Percentiles rank a stretch among this genome's conserved stretches.
Conservation (phyloP, 2,888 invertebrate species). For the Trissoscelio sp. region DNA sequence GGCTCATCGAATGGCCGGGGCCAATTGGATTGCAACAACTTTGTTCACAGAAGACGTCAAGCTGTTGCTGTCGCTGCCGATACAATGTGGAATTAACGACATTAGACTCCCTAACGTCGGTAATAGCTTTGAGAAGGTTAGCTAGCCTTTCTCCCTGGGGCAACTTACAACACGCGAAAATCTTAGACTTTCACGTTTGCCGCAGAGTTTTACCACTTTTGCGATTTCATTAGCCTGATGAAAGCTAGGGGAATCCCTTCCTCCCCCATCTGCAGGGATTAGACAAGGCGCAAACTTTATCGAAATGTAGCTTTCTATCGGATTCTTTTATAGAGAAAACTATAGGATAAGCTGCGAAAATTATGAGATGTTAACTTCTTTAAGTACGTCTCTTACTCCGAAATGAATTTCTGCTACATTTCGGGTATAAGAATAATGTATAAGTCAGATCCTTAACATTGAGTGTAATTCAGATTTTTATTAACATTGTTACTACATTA, state of each 20-base stretch:
- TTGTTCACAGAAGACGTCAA: slow-evolving; percentile 65
- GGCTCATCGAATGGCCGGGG: slow-evolving; percentile 54
- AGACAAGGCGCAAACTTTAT: slow-evolving; percentile 34
- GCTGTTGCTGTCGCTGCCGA: slow-evolving; percentile 58
- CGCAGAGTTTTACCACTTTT: slow-evolving; percentile 53
- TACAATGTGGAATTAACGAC: slow-evolving; percentile 77
- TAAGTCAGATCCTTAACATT: not conserved
- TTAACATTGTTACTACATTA: no score
- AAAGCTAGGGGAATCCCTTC: slow-evolving; percentile 27
- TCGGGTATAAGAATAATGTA: not conserved
- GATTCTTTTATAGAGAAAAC: slow-evolving; percentile 3
- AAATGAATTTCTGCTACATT: not conserved
- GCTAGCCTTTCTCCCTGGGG: slow-evolving; percentile 50
- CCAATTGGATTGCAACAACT: slow-evolving; percentile 71
- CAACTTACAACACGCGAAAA: slow-evolving; percentile 53
- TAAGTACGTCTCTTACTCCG: not conserved
- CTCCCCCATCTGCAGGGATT: slow-evolving; percentile 7
- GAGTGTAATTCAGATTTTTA: no score
- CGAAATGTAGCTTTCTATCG: slow-evolving; percentile 3
- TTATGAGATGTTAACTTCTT: slow-evolving; percentile 27
- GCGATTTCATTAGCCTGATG: slow-evolving; percentile 39
- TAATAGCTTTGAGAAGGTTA: slow-evolving; percentile 76
- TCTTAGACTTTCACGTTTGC: slow-evolving; percentile 53
- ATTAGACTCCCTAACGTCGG: slow-evolving; percentile 74
- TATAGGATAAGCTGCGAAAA: slow-evolving; percentile 22